A percentile compares a stretch with the other conserved stretches of the same genome.
These are phyloP conservation scores for Sepiola atlantica DNA, from an alignment of 2,888 invertebrate genomes.

Conservation along the genomic window DNA sequence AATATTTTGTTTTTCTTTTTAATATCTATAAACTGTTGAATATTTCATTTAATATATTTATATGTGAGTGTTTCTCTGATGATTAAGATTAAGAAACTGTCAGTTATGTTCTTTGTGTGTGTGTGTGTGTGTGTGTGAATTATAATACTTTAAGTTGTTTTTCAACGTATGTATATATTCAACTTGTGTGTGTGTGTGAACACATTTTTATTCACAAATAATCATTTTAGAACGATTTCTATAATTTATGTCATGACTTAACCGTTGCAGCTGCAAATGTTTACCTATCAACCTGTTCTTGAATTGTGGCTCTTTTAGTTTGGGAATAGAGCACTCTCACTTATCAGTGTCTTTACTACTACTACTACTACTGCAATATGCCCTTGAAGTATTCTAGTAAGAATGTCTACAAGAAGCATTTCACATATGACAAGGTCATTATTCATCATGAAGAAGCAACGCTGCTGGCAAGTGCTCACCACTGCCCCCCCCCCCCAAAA, in stretches of 20 bases:
- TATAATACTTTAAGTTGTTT: too few relatives aligned
- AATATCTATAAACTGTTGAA: too few relatives aligned
- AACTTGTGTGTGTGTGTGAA: background rate
- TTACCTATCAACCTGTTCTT: background rate
- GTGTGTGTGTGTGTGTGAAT: too few relatives aligned
- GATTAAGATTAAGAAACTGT: too few relatives aligned
- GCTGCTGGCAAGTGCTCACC: background rate
- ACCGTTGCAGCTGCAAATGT: background rate
- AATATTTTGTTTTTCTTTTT: too few relatives aligned
- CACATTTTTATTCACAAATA: background rate
- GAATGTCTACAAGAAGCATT: background rate
- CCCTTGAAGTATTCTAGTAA: constrained; percentile 1
- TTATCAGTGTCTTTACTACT: too few relatives aligned
- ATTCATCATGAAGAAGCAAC: background rate
- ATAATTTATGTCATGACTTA: background rate
- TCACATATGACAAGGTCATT: background rate
- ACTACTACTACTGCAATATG: background rate
- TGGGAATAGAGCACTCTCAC: too few relatives aligned
- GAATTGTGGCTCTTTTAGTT: background rate
- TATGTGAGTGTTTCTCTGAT: too few relatives aligned
- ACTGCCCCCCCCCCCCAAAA: background rate
- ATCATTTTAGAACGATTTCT: background rate
- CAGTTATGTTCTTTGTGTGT: too few relatives aligned
- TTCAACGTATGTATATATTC: too few relatives aligned
- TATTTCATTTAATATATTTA: too few relatives aligned